Evolutionary conservation across 2,888 invertebrate genomes (phyloP).

Genomic region (Shargacucullia verbasci): DNA sequence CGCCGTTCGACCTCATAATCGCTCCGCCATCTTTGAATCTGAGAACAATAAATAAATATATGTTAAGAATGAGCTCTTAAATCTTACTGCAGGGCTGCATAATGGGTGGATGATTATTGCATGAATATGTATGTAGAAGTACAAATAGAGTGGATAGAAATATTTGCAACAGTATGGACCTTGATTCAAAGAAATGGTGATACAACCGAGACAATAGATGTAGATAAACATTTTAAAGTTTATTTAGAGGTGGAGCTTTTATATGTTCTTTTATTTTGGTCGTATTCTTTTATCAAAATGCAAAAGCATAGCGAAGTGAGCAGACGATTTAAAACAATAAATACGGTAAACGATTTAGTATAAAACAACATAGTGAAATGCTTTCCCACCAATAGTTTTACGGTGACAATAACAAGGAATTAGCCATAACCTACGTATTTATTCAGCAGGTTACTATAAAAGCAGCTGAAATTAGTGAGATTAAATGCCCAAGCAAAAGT

Average conservation of each 20-base stretch:
- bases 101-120: slow-evolving; percentile 24
- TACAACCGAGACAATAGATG: neutral
- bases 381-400: slow-evolving; percentile 13
- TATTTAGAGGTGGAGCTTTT: too few species aligned
- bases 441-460: slow-evolving; percentile 29
- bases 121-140: slow-evolving; percentile 30
- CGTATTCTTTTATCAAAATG: too few species aligned
- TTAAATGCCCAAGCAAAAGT: slow-evolving; percentile 27
- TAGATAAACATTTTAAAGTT: too few species aligned
- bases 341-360: slow-evolving; percentile 1
- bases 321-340: slow-evolving; percentile 3
- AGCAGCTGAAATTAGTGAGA: slow-evolving; percentile 32
- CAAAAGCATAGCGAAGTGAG: neutral
- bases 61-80: slow-evolving; percentile 36
- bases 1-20: slow-evolving; percentile 78
- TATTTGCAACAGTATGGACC: neutral
- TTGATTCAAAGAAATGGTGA: neutral
- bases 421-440: slow-evolving; percentile 52
- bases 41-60: slow-evolving; percentile 68
- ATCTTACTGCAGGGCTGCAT: slow-evolving; percentile 13
- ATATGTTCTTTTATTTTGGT: too few species aligned
- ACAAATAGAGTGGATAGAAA: slow-evolving; percentile 16
- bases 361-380: slow-evolving; percentile 12
- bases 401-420: slow-evolving; percentile 55
- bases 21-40: slow-evolving; percentile 79